Evolutionary conservation across 2,113 vertebrate genomes (phyloP).

Genomic region (Pelusios castaneus): DNA sequence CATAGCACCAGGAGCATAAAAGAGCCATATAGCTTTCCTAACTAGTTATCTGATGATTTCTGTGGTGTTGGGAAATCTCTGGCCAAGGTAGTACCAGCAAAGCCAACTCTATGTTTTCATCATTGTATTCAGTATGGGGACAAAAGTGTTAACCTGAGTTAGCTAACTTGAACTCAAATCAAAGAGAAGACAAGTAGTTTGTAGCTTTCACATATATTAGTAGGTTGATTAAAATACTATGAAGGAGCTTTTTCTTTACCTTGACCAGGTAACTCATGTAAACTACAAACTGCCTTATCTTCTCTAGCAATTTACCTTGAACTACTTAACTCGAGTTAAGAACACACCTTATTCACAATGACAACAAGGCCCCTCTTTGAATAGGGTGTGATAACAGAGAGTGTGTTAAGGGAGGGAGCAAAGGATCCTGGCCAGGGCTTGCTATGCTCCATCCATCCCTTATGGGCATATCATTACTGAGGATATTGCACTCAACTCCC

Average conservation of each 20-base stretch:
- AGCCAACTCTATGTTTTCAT: too few species aligned
- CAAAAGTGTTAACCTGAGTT: background rate
- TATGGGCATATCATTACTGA: too few species aligned
- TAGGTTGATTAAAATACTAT: background rate
- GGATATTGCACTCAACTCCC: too few species aligned
- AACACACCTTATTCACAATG: background rate
- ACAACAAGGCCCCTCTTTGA: background rate
- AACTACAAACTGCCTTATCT: background rate
- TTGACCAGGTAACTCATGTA: background rate
- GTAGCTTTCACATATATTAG: slow-evolving; percentile 14
- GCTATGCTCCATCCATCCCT: fast-evolving
- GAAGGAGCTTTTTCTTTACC: background rate
- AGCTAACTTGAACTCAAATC: background rate
- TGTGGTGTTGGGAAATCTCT: background rate
- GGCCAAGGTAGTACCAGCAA: background rate
- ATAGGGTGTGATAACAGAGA: background rate
- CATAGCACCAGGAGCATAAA: background rate
- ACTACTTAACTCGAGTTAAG: background rate
- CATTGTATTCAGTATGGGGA: too few species aligned
- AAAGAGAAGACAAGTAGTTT: background rate
- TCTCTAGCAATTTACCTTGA: background rate
- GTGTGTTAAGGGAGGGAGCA: background rate
- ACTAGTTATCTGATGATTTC: background rate
- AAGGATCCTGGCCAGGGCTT: background rate
- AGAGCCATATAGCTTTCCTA: background rate